Conservation (phyloP, 2,113 vertebrate species). For the Pionites leucogaster region DNA sequence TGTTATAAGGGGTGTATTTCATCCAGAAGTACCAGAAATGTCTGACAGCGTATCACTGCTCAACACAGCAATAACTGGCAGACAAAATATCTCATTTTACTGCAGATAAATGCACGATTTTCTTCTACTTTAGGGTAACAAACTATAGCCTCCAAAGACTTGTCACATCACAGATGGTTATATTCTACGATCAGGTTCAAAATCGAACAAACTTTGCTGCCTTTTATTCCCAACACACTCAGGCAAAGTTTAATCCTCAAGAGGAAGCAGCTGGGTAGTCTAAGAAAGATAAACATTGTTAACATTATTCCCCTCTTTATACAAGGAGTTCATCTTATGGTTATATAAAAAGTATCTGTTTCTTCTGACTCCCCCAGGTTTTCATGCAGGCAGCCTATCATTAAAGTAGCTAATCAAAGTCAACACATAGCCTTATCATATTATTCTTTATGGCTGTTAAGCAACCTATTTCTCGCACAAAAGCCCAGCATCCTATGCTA, state of each 20-base stretch:
- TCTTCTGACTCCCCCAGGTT: neutral
- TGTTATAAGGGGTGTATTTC: neutral
- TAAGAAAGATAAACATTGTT: neutral
- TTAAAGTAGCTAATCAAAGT: neutral
- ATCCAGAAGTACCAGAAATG: neutral
- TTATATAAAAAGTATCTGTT: neutral
- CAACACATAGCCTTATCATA: neutral
- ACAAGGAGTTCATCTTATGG: neutral
- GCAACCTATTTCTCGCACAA: neutral
- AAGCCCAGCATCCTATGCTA: neutral
- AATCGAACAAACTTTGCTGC: neutral
- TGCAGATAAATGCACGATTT: neutral
- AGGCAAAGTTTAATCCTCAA: neutral
- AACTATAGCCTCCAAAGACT: neutral
- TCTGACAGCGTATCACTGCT: rapidly evolving
- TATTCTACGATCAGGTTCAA: neutral
- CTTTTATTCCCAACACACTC: neutral
- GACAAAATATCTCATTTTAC: neutral
- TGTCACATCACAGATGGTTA: neutral
- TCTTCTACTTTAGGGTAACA: neutral
- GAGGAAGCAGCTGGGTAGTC: neutral
- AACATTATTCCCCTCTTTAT: neutral
- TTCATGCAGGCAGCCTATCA: neutral
- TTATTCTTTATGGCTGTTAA: neutral
- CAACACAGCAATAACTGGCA: neutral